Conservation (phyloP, 2,113 vertebrate species). For the Leptodactylus fuscus region DNA sequence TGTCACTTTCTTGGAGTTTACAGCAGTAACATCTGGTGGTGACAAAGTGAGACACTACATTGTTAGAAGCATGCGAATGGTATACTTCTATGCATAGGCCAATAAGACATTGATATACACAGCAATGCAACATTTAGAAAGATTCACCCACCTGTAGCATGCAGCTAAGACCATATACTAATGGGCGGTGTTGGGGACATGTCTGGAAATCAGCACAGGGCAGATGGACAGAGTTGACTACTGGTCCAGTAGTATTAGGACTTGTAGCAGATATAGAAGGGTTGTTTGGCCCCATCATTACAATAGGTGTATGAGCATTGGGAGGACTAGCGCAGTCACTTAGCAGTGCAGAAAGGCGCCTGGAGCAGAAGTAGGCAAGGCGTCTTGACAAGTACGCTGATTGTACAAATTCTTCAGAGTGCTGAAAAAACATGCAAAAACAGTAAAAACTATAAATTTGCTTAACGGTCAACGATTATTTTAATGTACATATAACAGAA, state of each 20-base stretch:
- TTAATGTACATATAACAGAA: no score
- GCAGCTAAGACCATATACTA: constrained; percentile 78
- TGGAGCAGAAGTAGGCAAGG: constrained; percentile 79
- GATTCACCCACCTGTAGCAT: constrained; percentile 75
- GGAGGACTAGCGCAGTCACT: constrained; percentile 69
- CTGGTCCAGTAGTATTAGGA: constrained; percentile 62
- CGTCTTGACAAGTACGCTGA: constrained; percentile 79
- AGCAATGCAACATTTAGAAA: background rate
- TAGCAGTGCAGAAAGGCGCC: constrained; percentile 72
- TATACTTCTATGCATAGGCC: background rate
- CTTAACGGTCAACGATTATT: no score
- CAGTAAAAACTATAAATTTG: no score
- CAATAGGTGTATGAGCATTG: constrained; percentile 70
- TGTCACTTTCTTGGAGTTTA: background rate
- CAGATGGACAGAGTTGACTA: constrained; percentile 68
- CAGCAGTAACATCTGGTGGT: background rate
- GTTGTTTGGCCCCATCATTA: constrained; percentile 69
- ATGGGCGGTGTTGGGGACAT: constrained; percentile 75
- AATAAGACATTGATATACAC: background rate
- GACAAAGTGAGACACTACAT: background rate
- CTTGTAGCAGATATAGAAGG: constrained; percentile 69
- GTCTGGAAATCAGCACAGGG: constrained; percentile 72
- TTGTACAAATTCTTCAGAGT: constrained; percentile 80
- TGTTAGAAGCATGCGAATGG: background rate
- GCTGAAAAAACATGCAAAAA: constrained; percentile 64